Base-by-base conservation (phyloP, 37 sponge, comb jelly and placozoan species). In the Chondrilla cf. caribensis region DNA sequence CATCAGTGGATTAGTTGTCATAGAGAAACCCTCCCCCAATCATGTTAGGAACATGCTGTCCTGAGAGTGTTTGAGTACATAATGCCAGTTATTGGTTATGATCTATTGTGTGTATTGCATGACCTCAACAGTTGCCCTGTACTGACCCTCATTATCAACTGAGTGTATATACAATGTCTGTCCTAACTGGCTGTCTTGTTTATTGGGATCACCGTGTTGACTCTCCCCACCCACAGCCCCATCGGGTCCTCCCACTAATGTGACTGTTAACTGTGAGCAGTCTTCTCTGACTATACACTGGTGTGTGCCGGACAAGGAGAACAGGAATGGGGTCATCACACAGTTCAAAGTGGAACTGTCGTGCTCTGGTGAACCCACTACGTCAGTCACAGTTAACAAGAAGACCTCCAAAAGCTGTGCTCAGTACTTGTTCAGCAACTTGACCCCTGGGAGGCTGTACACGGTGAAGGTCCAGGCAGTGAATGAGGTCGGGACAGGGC, bases 221-320 rank as follows among this genome's bases (percentile, higher is more conserved):
- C 17, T 17, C 57, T 62, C 64, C 36, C 22, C 76, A 73, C 15
- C 64, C 36, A 0, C 76, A 73, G 76, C 76, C 40, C 76, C 76
- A 2, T 25, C 8, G 18, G 76, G 76, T 2, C 24, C 76, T 19
- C 76, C 76, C 19, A 43, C 76, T 25, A 3, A 73, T 15, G 7
- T 73, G 22, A 73, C 22, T 38, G 76, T 73, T 2, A 25, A 39
- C 42, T 73, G 44, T 38, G 24, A 17, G 41, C 31, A 31, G 36
- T 24, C 38, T 2, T 15, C 76, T 8, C 38, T 73, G 41, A 8
- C 1, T 24, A 43, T 73, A 19, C n/a, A 9, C 25, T 73, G 76
- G 76, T 73, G 76, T 40, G 41, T 21, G 6, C 76, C 76, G 22
- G 44, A 22, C 6, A 73, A 73, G 25, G 24, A 43, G 76, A 37